These are phyloP conservation scores for Incurvaria masculella DNA, from an alignment of 2,888 invertebrate genomes.

Conservation along the genomic window DNA sequence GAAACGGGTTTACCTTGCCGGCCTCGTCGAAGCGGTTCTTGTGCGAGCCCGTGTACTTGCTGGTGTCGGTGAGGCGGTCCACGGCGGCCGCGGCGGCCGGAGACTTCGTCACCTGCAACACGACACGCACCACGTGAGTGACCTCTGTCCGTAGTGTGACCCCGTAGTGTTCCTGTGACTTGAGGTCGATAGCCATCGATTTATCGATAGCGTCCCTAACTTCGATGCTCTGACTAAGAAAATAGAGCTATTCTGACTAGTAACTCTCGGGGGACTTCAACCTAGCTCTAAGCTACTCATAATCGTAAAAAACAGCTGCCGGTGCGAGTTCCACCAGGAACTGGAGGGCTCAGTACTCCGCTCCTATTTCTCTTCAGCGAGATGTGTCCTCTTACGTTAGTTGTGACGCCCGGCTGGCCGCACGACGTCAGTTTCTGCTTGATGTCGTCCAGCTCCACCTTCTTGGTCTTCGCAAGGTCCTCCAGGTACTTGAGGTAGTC, in stretches of 20 bases:
- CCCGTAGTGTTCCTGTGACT: too few species aligned
- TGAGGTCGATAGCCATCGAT: too few species aligned
- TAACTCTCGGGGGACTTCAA: constrained; percentile 5
- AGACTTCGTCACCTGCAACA: constrained; percentile 39
- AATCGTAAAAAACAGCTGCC: neutral
- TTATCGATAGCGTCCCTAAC: too few species aligned
- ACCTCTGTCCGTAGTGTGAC: too few species aligned
- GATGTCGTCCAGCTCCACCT: constrained; percentile 73
- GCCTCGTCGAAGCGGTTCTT: constrained; percentile 81
- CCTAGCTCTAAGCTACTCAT: neutral
- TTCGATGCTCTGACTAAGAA: too few species aligned
- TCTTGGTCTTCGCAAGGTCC: constrained; percentile 81
- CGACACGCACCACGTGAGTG: too few species aligned
- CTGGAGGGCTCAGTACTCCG: neutral
- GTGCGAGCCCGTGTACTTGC: constrained; percentile 85
- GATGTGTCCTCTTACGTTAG: constrained; percentile 35
- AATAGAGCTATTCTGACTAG: too few species aligned
- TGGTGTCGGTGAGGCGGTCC: constrained; percentile 79
- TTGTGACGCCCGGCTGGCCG: constrained; percentile 68
- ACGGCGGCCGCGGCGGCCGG: constrained; percentile 57
- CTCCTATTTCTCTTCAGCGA: neutral
- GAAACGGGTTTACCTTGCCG: too few species aligned
- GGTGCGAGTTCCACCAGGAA: neutral
- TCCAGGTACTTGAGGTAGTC: constrained; percentile 86
- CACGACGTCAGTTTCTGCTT: constrained; percentile 77